phyloP scores from a whole-genome alignment of 1,140 invertebrate species.

The Bradynema listronoti region DNA sequence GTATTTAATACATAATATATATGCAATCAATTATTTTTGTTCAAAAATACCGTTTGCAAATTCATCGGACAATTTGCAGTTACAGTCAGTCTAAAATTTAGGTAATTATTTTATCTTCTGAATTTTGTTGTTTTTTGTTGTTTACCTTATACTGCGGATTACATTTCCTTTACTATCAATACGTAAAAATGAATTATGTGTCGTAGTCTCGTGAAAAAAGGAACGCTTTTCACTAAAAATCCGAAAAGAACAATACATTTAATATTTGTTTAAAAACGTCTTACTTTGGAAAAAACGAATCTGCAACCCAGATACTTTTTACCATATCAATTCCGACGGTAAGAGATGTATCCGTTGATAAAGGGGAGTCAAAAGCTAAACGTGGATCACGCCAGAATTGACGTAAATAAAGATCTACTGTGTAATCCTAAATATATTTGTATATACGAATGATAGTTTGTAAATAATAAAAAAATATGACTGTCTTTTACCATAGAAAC shows the following conservation, averaged over 20 bases:
- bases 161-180: constrained; percentile 61
- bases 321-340: constrained; percentile 82
- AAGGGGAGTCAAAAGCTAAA: constrained; percentile 71
- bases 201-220: constrained; percentile 93
- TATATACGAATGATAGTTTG: neutral
- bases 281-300: constrained; percentile 64
- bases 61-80: constrained; percentile 96
- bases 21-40: constrained; percentile 12
- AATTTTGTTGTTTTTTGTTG: neutral
- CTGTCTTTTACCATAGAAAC: constrained; percentile 80
- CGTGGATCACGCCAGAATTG: constrained; percentile 94
- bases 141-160: constrained; percentile 58
- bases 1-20: too few species aligned
- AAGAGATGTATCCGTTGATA: constrained; percentile 56
- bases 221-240: constrained; percentile 93
- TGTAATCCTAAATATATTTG: constrained; percentile 74
- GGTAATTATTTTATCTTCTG: neutral
- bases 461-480: neutral
- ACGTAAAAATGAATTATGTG: constrained; percentile 66
- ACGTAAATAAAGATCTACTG: constrained; percentile 95
- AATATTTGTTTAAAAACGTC: too few species aligned
- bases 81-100: constrained; percentile 75
- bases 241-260: too few species aligned
- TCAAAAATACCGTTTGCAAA: constrained; percentile 65
- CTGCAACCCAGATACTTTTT: constrained; percentile 93